Evolutionary conservation across 2,113 vertebrate genomes (phyloP), one percentile per base, ranked within the genome.

Genomic region (Callipepla squamata): DNA sequence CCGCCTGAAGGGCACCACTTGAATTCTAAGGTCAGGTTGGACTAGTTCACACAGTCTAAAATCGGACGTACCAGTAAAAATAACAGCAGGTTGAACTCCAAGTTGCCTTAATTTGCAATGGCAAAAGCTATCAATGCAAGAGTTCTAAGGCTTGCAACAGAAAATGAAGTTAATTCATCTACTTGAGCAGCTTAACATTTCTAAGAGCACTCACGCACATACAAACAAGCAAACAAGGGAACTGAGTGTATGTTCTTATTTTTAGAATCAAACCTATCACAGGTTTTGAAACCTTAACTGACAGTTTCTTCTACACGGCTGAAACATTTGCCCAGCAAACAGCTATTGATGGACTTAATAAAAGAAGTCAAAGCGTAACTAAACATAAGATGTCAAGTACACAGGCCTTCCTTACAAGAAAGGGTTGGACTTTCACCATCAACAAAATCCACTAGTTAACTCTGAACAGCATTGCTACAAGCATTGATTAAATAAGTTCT

Each of bases 381-480:
- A 82, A 32, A 89, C 95, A 78, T 89, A 90, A 96, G 94, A 96
- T 85, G 75, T 94, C 93, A 93, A 87, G 88, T 13, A 61, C 80
- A 69, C 30, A 95, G 42, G 26, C 28, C 84, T 80, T 53, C n/a
- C 74, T 94, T 82, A 63, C 14, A 91, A 94, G 30, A 67, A 53
- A 15, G 65, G 44, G 83, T 6, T 89, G 74, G 92, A 80, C 79
- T 67, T 91, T 40, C 86, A 93, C 94, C 97, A 96, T 95, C 95
- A 96, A 88, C 65, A 96, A 94, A 93, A 95, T 36, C 21, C 23
- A 42, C 21, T 48, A 36, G 19, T 34, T 73, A 80, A 96, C 97
- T 95, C 96, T 96, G 95, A 98, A 98, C 90, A 97, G 79, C 93
- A 96, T 85, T 85, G 96, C 97, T 97, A 96, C 97, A 98, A 98